Evolutionary conservation across 2,888 invertebrate species (phyloP), one percentile per base, ranked within the genome.

Genomic region (Melieria picta): DNA sequence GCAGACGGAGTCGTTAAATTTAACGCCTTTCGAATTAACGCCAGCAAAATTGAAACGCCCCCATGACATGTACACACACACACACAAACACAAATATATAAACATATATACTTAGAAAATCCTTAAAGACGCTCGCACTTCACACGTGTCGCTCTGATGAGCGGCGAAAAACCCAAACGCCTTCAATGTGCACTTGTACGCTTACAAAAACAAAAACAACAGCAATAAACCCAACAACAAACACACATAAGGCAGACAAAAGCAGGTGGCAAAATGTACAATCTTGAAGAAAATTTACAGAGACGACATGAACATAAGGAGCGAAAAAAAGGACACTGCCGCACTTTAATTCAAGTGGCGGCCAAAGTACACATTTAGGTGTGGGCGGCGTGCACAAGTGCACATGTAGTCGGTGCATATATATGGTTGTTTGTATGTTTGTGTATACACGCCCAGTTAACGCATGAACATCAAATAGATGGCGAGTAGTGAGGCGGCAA

Each of bases 41-140:
- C 46, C 48, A 78, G 78, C 79, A 76, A 78, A 81, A 73, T 74
- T 42, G n/a, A 76, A 77, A 78, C 74, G 77, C 65, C 65, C 73
- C 72, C 74, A 76, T 47, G 64, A 69, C 52, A 56, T 45, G 16
- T 52, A 48, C 45, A 43, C 74, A 64, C 43, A 43, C 30, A 30
- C 30, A 30, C 30, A 30, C 2, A 30, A 1, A 30, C 2, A 30
- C 30, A 30, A 30, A 30, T 16, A 52, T 52, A 65, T 61, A 68
- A 10, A 57, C 69, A 50, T 55, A 50, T 55, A 66, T n/a, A n/a
- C 62, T 13, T 48, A 62, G 30, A 30, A 30, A 30, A 30, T 30
- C 30, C 30, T 30, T 16, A 52, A 9, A 64, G 6, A 42, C 61
- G 71, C 57, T 72, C 48, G 64, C 60, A 52, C 65, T 43, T 42